A percentile compares a stretch with the other conserved stretches of the same genome.
phyloP scores from a whole-genome alignment of 1,140 invertebrate species.

The Cyrtorhinus lividipennis region DNA sequence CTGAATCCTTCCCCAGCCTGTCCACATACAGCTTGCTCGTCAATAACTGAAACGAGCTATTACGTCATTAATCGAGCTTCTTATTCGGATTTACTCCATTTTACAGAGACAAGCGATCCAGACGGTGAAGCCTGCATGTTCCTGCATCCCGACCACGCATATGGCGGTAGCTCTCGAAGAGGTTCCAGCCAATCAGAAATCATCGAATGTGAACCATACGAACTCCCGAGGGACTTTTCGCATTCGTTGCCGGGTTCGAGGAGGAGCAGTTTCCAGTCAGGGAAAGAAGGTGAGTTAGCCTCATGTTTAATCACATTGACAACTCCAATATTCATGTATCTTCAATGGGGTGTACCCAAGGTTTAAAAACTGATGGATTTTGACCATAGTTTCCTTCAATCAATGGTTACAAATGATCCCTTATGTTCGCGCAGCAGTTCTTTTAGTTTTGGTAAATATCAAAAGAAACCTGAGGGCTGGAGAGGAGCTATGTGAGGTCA shows the following conservation, averaged over 20 bases:
- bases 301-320: background rate
- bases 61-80: too few species aligned
- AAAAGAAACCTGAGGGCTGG: too few species aligned
- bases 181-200: conserved; percentile 74
- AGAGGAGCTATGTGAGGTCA: too few species aligned
- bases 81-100: background rate
- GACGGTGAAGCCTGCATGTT: conserved; percentile 33
- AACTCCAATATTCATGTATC: too few species aligned
- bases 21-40: too few species aligned
- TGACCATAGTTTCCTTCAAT: background rate
- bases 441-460: too few species aligned
- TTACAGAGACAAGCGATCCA: conserved; percentile 53
- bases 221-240: conserved; percentile 69
- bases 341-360: too few species aligned
- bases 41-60: too few species aligned
- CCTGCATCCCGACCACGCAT: conserved; percentile 70
- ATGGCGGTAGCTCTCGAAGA: conserved; percentile 43
- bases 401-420: too few species aligned
- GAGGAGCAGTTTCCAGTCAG: conserved; percentile 58
- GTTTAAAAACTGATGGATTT: background rate
- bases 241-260: conserved; percentile 66
- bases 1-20: too few species aligned
- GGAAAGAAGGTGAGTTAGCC: conserved; percentile 22
- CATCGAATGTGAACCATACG: conserved; percentile 68
- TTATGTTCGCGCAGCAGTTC: too few species aligned